Evolutionary conservation across 2,888 invertebrate genomes (phyloP), one percentile per base, ranked within the genome.

Genomic region (Drosophila suboccidentalis): DNA sequence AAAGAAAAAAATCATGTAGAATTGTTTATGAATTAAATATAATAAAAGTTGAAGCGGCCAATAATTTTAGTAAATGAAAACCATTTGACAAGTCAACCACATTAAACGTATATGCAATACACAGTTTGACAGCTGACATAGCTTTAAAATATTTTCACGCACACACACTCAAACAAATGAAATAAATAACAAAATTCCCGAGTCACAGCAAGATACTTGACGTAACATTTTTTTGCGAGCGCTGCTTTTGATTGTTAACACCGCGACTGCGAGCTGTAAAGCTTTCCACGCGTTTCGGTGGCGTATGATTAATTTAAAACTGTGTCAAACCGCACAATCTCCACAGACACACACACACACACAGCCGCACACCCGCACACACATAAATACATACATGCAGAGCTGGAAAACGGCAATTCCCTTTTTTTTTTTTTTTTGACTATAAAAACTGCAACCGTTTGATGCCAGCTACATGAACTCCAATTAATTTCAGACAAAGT

Each of bases 291-390:
- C 68, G 63, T 47, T 62, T 55, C 74, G 70, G 64, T 79, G 83
- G 83, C 90, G 88, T 89, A 86, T 86, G 86, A 86, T 89, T 86
- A 86, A 86, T 86, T 86, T 86, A 88, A 88, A 86, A 89, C 81
- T 86, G 79, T 80, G 79, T 68, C 90, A 85, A 80, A 82, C 88
- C 85, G 65, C 86, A 81, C 77, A 86, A 71, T 67, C 80, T 53
- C 50, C 29, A 46, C 17, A 55, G 34, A 39, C 13, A 11, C 43
- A 29, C 15, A 41, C 4, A 22, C 4, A 22, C 22, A 22, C 22
- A 22, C 5, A 22, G 4, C 22, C 22, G 4, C 22, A 26, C 22
- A 22, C 39, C 32, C 8, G 1, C 32, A 10, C 44, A 29, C 17
- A 50, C 36, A 32, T 5, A 1, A 15, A 47, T 11, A 50, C 26